Evolutionary conservation across 1,140 invertebrate species (phyloP).

Genomic region (Tribolium castaneum): DNA sequence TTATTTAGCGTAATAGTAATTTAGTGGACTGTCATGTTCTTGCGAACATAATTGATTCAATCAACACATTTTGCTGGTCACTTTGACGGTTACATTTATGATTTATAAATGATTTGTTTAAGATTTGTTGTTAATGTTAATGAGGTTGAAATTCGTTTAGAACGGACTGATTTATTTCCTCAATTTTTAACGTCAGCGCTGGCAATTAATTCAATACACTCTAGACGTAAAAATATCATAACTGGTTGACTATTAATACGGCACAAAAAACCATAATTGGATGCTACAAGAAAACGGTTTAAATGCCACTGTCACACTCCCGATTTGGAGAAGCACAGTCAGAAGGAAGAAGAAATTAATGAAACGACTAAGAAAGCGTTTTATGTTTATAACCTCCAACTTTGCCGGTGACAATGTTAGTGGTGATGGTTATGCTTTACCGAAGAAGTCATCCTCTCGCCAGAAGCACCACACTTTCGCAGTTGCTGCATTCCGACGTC

Average conservation of each 20-base stretch:
- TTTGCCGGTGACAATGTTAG: background rate
- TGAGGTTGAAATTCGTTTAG: background rate
- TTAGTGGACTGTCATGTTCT: slow-evolving; percentile 7
- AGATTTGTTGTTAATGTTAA: background rate
- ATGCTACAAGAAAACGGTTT: too few relatives aligned
- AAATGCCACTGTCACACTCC: background rate
- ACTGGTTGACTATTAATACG: background rate
- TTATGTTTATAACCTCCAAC: too few relatives aligned
- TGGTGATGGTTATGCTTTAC: background rate
- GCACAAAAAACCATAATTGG: background rate
- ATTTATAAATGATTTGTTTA: slow-evolving; percentile 20
- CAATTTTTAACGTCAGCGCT: background rate
- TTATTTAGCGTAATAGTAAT: background rate
- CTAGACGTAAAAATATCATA: background rate
- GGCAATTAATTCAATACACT: background rate
- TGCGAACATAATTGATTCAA: slow-evolving; percentile 3
- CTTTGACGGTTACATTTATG: slow-evolving; percentile 4
- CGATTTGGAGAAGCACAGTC: background rate
- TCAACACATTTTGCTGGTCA: background rate
- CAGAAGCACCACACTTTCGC: background rate
- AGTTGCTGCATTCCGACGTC: background rate
- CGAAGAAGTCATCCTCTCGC: background rate
- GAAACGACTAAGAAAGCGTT: too few relatives aligned
- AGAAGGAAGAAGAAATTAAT: background rate
- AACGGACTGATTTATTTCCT: background rate